Evolutionary conservation across 1,140 invertebrate species (phyloP), one percentile per base, ranked within the genome.

Genomic region (Leptopilina clavipes): DNA sequence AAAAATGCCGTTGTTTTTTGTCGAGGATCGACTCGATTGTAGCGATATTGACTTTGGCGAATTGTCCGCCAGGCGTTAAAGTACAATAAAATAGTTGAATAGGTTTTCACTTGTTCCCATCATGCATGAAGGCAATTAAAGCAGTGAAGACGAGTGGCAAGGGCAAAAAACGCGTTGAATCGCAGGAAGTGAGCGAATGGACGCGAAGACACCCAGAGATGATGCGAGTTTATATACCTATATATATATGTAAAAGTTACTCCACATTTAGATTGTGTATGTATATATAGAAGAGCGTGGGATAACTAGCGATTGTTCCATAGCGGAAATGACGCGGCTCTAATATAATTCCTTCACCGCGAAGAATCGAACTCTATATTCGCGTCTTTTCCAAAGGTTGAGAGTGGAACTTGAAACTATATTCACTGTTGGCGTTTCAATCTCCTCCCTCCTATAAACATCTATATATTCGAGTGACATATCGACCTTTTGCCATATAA

Each of bases 111-210:
- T 76, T 48, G 72, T 85, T 86, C 84, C 81, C 85, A 81, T 81
- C 79, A 75, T 77, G 76, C 79, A 79, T 75, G 72, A 75, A 78
- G 76, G 78, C 79, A 85, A 85, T 85, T 85, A 84, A 81, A 85
- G 80, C 74, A 37, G 17, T 22, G 65, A 52, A 59, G 44, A 73
- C 17, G 45, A 65, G 72, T 25, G 52, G 72, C 1, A 77, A 78
- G 73, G 76, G 79, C 82, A 83, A 85, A 83, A 81, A 81, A 77
- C 77, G 76, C 59, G 78, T 73, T 86, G 85, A 86, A 86, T 86
- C 80, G 80, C 85, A 86, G 85, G 85, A 86, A 85, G 85, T 85
- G 85, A 85, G 76, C 78, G 78, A 71, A 76, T 72, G 75, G 77
- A 43, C 74, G 40, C 74, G 25, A 75, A 76, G 72, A 54, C 22